These are phyloP conservation scores for Heterodera carotae DNA, from an alignment of 1,140 invertebrate genomes.

Conservation along the genomic window DNA sequence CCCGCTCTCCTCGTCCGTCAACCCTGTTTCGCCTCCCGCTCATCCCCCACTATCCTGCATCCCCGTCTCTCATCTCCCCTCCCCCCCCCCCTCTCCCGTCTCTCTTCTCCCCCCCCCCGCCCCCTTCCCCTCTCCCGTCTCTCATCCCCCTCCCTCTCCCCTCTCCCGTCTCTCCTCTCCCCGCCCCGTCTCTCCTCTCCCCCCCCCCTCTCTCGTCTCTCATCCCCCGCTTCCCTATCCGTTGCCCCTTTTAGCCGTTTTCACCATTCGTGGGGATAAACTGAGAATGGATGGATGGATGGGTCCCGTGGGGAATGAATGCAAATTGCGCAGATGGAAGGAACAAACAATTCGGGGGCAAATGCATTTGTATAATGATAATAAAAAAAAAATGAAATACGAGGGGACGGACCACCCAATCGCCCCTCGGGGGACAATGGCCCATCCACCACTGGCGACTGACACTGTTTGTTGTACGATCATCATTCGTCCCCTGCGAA, in stretches of 20 bases:
- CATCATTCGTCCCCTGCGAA: neutral
- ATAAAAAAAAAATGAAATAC: neutral
- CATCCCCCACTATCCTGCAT: neutral
- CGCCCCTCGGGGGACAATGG: neutral
- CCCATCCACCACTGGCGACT: neutral
- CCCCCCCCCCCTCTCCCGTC: neutral
- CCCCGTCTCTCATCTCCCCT: neutral
- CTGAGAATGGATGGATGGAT: slow-evolving; percentile 2
- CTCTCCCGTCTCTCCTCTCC: neutral
- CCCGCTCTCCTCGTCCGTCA: neutral
- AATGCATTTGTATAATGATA: neutral
- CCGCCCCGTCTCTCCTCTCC: neutral
- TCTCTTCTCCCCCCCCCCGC: neutral
- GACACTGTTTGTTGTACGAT: neutral
- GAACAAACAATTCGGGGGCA: slow-evolving; percentile 1
- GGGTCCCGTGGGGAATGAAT: slow-evolving; percentile 3
- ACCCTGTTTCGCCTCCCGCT: neutral
- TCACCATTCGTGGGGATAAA: neutral
- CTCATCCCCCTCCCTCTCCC: neutral
- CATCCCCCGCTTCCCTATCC: neutral
- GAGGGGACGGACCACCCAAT: neutral
- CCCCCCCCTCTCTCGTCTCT: neutral
- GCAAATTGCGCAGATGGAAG: slow-evolving; percentile 15
- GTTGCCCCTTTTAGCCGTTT: neutral
- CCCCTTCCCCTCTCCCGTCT: neutral